Evolutionary conservation across 2,888 invertebrate species (phyloP).

Genomic region (Rhaphigaster nebulosa): DNA sequence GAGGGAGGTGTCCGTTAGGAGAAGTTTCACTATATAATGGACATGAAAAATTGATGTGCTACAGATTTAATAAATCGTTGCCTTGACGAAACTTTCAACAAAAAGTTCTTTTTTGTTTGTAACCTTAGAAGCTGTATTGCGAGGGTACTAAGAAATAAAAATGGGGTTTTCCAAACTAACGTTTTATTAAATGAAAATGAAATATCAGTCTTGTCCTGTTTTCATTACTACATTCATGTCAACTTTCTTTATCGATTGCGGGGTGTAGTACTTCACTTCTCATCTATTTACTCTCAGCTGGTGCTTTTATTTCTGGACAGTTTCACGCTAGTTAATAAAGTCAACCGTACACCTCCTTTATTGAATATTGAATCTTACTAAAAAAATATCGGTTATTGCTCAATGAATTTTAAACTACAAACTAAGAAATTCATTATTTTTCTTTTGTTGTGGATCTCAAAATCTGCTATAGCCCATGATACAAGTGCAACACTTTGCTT

Average conservation of each 20-base stretch:
- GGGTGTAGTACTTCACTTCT: neutral
- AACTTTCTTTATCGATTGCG: neutral
- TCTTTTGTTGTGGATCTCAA: too few species aligned
- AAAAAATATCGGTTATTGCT: too few species aligned
- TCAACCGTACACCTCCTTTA: neutral
- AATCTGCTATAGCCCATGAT: too few species aligned
- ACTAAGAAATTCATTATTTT: too few species aligned
- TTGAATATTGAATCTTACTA: neutral
- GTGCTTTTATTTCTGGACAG: neutral
- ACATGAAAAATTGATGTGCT: neutral
- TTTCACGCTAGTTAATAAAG: neutral
- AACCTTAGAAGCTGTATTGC: neutral
- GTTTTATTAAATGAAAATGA: neutral
- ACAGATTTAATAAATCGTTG: neutral
- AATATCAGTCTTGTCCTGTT: neutral
- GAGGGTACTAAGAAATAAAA: neutral
- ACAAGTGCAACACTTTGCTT: too few species aligned
- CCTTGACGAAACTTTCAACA: too few species aligned
- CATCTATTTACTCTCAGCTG: neutral
- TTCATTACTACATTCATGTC: neutral
- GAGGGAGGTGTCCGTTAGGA: too few species aligned
- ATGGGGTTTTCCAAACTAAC: neutral
- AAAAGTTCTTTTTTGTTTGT: neutral
- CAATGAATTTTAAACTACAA: too few species aligned
- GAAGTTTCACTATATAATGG: too few species aligned